Conservation (phyloP, 2,888 invertebrate species). For the Synergus laeviventris region DNA sequence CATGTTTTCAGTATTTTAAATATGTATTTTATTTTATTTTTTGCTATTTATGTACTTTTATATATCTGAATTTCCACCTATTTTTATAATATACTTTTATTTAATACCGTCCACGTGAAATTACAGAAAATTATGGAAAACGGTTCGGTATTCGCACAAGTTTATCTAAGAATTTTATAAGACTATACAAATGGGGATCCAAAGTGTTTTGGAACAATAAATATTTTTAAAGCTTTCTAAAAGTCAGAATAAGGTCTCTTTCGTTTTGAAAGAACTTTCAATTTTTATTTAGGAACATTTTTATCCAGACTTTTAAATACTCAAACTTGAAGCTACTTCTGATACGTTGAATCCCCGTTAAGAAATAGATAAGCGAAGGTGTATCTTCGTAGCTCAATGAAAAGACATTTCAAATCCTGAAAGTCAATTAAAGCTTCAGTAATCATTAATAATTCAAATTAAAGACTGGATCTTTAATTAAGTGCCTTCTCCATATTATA, state of each 20-base stretch:
- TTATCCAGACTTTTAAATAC: neutral
- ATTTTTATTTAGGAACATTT: neutral
- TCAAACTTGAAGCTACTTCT: neutral
- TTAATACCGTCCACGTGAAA: neutral
- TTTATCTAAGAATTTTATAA: conserved; percentile 22
- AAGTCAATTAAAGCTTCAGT: conserved; percentile 7
- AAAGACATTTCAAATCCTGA: conserved; percentile 36
- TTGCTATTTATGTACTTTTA: neutral
- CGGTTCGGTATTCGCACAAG: conserved; percentile 33
- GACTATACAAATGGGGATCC: conserved; percentile 31
- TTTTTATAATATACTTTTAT: neutral
- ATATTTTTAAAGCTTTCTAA: neutral
- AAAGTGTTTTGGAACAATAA: neutral
- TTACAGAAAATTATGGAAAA: neutral
- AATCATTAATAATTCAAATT: conserved; percentile 14
- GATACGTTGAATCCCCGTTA: conserved; percentile 20
- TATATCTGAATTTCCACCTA: neutral
- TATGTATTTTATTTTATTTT: neutral
- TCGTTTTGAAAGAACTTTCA: neutral
- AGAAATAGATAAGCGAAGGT: conserved; percentile 16
- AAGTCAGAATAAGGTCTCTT: neutral
- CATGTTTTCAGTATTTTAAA: neutral
- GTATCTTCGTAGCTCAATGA: conserved; percentile 36
- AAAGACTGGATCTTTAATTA: neutral
- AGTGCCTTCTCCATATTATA: conserved; percentile 3